phyloP scores from a whole-genome alignment of 2,113 vertebrate species.

The Leptocoma aspasia region DNA sequence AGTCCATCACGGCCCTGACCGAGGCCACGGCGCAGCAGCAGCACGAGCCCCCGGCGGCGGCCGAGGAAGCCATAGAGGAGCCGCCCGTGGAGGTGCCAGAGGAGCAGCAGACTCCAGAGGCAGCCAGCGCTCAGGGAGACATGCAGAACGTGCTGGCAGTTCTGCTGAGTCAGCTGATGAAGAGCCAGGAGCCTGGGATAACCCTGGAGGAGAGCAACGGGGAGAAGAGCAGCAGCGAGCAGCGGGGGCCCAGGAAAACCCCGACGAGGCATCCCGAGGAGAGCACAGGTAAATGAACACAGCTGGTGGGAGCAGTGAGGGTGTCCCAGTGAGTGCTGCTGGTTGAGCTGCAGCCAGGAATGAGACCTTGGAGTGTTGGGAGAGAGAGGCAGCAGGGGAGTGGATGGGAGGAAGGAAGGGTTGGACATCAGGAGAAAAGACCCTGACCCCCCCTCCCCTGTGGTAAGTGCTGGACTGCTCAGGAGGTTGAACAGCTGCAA shows the following conservation, averaged over 20 bases:
- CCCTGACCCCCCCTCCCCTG: neutral
- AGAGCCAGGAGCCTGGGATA: constrained; percentile 82
- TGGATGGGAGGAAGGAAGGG: neutral
- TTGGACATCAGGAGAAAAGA: neutral
- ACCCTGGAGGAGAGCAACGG: constrained; percentile 89
- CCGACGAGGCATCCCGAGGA: constrained; percentile 73
- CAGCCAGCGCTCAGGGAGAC: constrained; percentile 84
- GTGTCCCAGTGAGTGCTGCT: neutral
- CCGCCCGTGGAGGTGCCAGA: constrained; percentile 66
- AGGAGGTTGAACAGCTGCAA: neutral
- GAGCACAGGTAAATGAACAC: constrained; percentile 71
- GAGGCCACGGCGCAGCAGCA: constrained; percentile 80
- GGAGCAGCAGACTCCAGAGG: constrained; percentile 75
- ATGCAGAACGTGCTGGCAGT: constrained; percentile 91
- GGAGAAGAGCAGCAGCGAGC: constrained; percentile 85
- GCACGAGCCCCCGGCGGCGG: constrained; percentile 71
- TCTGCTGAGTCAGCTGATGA: constrained; percentile 92
- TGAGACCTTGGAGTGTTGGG: rapidly evolving
- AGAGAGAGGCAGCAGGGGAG: neutral
- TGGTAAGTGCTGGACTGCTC: neutral
- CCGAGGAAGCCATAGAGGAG: constrained; percentile 66
- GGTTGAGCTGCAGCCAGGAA: neutral
- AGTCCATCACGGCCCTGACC: constrained; percentile 86
- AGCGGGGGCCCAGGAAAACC: constrained; percentile 73
- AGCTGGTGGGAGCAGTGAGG: neutral